Base-by-base conservation (phyloP, 2,113 vertebrate species). In the Peromyscus maniculatus region DNA sequence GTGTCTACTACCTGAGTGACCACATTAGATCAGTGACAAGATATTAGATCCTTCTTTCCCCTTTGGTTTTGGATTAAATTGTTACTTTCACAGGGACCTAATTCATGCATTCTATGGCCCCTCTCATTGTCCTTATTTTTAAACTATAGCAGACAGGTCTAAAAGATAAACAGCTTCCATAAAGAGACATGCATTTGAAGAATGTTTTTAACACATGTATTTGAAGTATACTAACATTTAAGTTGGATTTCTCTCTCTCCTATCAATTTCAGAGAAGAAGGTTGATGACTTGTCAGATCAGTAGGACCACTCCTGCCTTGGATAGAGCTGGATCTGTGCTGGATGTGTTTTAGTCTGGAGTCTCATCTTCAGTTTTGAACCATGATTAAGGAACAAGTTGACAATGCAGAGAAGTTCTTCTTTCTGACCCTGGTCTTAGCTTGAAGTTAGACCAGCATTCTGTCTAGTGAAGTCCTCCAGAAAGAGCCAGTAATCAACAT, bases 111-210 rank as follows among this genome's bases (percentile, higher is more conserved):
- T 82, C 67, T 67, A 11, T 86, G 92, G 28, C 64, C 17, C 3
- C 80, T 57, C 88, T 79, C 52, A 80, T 17, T 62, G 46, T 78
- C 57, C 21, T 96, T 83, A 89, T 93, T 24, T 24, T 96, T 83
- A 93, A 96, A 16, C 46, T 24, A 28, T 31, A 94, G 86, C 19
- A 86, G 5, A 88, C 22, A 69, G 5, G 52, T 33, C 71, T 79
- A 74, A 31, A 49, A 36, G 71, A 2, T 59, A 91, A 67, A 55
- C n/a, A 36, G 33, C 62, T 59, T 79, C 55, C 59, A 24, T 52
- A 28, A 87, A 91, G 92, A 78, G 83, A 62, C 82, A 90, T 74
- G 55, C 39, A 33, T 95, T 97, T 92, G 62, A 94, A 96, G 80
- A 87, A 3, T 62, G 66, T 52, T 94, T 94, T 67, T 55, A 59